Evolutionary conservation across 1,140 invertebrate species (phyloP), one percentile per base, ranked within the genome.

Genomic region (Contarinia nasturtii): DNA sequence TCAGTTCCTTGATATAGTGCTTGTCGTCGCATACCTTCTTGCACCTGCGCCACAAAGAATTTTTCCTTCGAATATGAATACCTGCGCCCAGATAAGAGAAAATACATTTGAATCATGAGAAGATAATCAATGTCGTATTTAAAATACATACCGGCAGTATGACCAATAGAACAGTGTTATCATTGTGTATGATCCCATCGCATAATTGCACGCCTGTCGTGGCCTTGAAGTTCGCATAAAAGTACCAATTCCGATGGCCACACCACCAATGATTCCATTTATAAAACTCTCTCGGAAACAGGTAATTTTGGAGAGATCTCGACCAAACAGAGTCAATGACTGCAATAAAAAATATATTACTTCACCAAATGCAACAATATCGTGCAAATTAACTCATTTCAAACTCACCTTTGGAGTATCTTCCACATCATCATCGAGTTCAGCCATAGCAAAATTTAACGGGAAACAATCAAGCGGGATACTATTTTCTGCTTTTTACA

Each of bases 251-350:
- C 72, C 72, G 27, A 51, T 52, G 11, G 50, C 66, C 21, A 74
- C 42, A 17, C 72, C 72, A 48, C 64, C 54, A 15, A 54, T 51
- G 7, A 73, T 69, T n/a, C 73, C 72, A 54, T 67, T 68, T 0
- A 75, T 46, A 50, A 69, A 67, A 52, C 67, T 72, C 33, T 62
- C 62, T 41, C 69, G 62, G 56, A 73, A 73, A 52, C 73, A 76
- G 3, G 73, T 72, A 20, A 75, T 70, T 56, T 67, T 60, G 8
- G 57, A 55, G 5, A 74, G 48, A 53, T 74, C 67, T 49, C 59
- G 55, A 5, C 70, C 70, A 53, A 73, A 72, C 37, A 74, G 27
- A 2, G 44, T 33, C n/a, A 48, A 36, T 19, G 17, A 49, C 53
- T 54, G 46, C 37, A 52, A 53, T 36, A 37, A 45, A 14, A 45